phyloP scores from a whole-genome alignment of 2,113 vertebrate species.

The Cynoglossus semilaevis region DNA sequence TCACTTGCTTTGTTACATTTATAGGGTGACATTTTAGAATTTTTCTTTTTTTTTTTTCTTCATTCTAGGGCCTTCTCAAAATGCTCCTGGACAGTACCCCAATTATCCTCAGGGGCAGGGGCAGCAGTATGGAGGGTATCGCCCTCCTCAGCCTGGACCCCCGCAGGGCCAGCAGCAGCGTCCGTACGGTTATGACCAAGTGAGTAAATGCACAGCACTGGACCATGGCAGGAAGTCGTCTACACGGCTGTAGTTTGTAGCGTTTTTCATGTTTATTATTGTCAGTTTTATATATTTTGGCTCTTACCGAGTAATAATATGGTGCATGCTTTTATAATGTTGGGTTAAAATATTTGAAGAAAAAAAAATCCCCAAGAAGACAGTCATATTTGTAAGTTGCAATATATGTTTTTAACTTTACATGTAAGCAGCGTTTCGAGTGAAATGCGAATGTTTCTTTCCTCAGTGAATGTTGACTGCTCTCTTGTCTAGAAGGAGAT shows the following conservation, averaged over 20 bases:
- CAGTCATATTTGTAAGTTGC: conserved; percentile 35
- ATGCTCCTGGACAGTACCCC: conserved; percentile 90
- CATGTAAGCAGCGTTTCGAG: conserved; percentile 50
- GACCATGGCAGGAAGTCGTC: conserved; percentile 22
- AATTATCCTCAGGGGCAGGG: conserved; percentile 97
- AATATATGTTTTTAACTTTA: conserved; percentile 25
- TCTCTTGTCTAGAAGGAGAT: conserved; percentile 61
- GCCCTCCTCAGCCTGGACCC: conserved; percentile 91
- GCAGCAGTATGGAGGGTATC: conserved; percentile 93
- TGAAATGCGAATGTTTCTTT: conserved; percentile 64
- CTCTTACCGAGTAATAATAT: conserved; percentile 21
- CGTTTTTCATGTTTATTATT: conserved; percentile 21
- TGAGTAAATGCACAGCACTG: conserved; percentile 66
- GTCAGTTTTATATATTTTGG: conserved; percentile 31
- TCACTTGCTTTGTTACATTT: not conserved
- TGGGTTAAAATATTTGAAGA: conserved; percentile 42
- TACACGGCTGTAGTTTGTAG: conserved; percentile 28
- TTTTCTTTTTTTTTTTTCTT: conserved; percentile 19
- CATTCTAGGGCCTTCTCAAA: conserved; percentile 86
- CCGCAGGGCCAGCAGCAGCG: conserved; percentile 95
- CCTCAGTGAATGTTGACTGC: conserved; percentile 57
- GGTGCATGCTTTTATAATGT: conserved; percentile 61
- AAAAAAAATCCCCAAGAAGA: conserved; percentile 37
- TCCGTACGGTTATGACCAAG: conserved; percentile 98
- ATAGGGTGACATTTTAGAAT: not conserved